A percentile compares a stretch with the other conserved stretches of the same genome.
Evolutionary conservation across 2,888 invertebrate species (phyloP).

Genomic region (Leptothorax acervorum): DNA sequence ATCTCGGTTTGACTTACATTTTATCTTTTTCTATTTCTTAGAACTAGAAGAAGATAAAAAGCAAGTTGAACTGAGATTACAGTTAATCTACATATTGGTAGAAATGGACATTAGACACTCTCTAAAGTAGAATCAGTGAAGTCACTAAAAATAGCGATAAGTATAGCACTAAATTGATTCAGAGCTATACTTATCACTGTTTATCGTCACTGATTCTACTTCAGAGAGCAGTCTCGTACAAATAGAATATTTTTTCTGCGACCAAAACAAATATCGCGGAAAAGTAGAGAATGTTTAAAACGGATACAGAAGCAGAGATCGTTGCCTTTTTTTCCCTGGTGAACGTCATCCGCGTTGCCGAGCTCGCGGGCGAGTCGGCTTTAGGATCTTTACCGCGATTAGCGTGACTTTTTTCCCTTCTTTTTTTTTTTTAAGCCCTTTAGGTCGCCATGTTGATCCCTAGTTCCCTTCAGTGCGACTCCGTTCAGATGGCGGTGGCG

Average conservation of each 20-base stretch:
- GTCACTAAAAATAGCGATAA: no score
- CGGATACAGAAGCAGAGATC: background rate
- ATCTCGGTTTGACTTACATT: no score
- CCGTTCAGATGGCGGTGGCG: conserved; percentile 34
- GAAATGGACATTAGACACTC: no score
- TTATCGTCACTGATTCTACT: no score
- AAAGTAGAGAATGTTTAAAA: background rate
- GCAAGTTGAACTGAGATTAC: no score
- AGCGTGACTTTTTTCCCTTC: background rate
- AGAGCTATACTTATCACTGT: no score
- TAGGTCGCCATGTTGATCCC: conserved; percentile 38
- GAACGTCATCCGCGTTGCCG: background rate
- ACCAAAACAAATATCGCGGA: background rate
- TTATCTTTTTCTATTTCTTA: no score
- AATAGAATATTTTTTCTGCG: background rate
- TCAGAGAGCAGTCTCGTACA: background rate
- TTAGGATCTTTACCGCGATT: background rate
- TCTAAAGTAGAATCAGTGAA: no score
- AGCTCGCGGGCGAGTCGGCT: background rate
- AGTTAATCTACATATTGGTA: no score
- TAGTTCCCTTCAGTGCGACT: conserved; percentile 25
- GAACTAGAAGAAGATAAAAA: no score
- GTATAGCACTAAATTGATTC: no score
- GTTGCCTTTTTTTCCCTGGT: background rate
- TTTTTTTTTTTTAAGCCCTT: conserved; percentile 32